A percentile compares a stretch with the other conserved stretches of the same genome.
Conservation (phyloP, 2,888 invertebrate species). For the Villa cingulata region DNA sequence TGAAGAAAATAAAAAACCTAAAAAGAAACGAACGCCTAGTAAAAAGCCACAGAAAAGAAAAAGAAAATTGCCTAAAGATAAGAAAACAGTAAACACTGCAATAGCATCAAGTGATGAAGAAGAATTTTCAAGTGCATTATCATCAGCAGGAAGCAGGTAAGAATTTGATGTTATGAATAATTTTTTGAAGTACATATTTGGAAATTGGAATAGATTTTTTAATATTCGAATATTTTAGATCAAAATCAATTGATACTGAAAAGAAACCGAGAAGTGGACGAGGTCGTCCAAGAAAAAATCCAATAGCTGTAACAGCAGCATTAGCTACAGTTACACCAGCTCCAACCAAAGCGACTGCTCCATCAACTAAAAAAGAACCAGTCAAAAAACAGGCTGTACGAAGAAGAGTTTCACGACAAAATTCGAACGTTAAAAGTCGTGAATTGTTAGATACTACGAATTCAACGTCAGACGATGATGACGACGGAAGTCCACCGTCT, state of each 20-base stretch:
- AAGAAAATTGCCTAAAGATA: constrained; percentile 17
- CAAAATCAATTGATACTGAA: constrained; percentile 13
- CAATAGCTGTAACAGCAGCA: constrained; percentile 16
- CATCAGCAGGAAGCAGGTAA: constrained; percentile 14
- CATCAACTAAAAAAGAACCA: constrained; percentile 3
- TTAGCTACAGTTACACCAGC: constrained; percentile 2
- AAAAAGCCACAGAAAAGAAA: constrained; percentile 12
- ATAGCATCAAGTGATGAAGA: constrained; percentile 30
- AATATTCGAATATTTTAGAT: constrained; percentile 1
- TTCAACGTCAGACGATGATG: constrained; percentile 18
- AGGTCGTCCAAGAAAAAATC: constrained; percentile 28
- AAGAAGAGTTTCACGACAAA: constrained; percentile 21
- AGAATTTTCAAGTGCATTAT: constrained; percentile 15
- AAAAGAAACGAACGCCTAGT: constrained; percentile 18
- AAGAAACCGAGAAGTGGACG: constrained; percentile 24
- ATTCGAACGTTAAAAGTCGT: constrained; percentile 21
- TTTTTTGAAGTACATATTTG: too few species aligned
- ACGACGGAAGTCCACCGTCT: not conserved
- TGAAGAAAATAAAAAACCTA: constrained; percentile 16
- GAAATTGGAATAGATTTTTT: too few species aligned
- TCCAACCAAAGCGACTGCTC: constrained; percentile 22
- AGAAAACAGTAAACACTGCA: constrained; percentile 19
- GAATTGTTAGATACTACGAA: constrained; percentile 20
- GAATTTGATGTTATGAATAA: constrained; percentile 50
- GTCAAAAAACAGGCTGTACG: constrained; percentile 16